Evolutionary conservation across 2,113 vertebrate species (phyloP).

Genomic region (Noturus placidus): DNA sequence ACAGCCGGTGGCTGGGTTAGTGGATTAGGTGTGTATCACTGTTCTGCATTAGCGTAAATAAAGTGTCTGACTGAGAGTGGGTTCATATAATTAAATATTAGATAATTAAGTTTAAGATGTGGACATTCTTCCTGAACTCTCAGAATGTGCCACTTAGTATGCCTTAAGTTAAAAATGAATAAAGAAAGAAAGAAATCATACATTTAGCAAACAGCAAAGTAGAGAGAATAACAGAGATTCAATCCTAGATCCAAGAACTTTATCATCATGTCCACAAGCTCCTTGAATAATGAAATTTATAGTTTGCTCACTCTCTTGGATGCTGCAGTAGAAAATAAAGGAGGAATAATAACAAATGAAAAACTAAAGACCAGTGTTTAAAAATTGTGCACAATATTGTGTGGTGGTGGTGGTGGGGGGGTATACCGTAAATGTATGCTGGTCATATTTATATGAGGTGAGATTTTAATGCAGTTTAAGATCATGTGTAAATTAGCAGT

Average conservation of each 20-base stretch:
- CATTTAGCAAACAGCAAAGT: background rate
- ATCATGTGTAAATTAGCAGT: background rate
- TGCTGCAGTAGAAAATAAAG: constrained; percentile 1
- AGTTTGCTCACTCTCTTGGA: background rate
- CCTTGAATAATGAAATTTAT: background rate
- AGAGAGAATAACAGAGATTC: background rate
- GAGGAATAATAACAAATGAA: background rate
- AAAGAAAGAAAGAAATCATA: background rate
- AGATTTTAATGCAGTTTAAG: background rate
- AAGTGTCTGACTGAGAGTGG: background rate
- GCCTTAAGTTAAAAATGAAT: background rate
- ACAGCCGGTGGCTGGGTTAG: background rate
- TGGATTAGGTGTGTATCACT: constrained; percentile 41
- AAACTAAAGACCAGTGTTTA: background rate
- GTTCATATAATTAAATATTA: constrained; percentile 1
- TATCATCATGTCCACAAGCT: background rate
- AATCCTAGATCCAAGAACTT: background rate
- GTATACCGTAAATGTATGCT: background rate
- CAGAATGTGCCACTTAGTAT: background rate
- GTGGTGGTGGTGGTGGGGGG: no score
- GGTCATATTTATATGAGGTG: background rate
- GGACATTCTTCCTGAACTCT: background rate
- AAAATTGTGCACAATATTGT: background rate
- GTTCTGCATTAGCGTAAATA: constrained; percentile 32
- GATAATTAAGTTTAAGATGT: background rate